Percentiles rank a stretch among this genome's conserved stretches.
These are phyloP conservation scores for Aplidium turbinatum DNA, from an alignment of 23 tunicate genomes.

Conservation along the genomic window DNA sequence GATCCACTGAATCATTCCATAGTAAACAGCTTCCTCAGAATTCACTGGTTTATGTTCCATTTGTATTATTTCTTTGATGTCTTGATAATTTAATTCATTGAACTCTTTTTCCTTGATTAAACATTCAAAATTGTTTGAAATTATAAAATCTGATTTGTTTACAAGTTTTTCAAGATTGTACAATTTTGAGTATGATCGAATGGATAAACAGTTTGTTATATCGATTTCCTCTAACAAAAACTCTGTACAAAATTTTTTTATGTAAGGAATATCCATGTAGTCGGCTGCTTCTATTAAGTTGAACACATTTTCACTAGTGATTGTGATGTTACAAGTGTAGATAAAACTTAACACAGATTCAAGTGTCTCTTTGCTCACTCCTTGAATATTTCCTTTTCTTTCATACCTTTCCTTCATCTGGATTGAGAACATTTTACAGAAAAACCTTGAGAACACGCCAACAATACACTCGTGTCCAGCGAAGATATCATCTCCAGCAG, in stretches of 20 bases:
- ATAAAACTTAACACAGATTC: not conserved
- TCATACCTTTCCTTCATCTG: not conserved
- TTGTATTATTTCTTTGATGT: not conserved
- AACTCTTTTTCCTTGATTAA: not conserved
- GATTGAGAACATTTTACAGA: not conserved
- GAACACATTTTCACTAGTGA: conserved; percentile 6
- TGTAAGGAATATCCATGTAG: not conserved
- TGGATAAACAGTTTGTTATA: not conserved
- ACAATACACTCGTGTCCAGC: not conserved
- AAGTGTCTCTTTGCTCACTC: not conserved
- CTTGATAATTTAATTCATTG: not conserved
- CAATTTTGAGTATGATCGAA: not conserved
- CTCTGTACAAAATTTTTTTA: not conserved
- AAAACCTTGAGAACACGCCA: not conserved
- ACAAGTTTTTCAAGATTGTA: not conserved
- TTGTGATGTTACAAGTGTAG: not conserved
- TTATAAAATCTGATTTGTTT: not conserved
- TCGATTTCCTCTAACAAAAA: not conserved
- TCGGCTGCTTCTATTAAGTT: not conserved
- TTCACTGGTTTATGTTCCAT: not conserved
- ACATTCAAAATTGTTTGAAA: not conserved
- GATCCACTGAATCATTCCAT: not conserved
- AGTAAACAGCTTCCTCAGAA: not conserved
- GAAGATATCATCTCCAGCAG: not conserved
- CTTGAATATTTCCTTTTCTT: not conserved